phyloP scores from a whole-genome alignment of 2,888 invertebrate species.

The Agrotis ipsilon region DNA sequence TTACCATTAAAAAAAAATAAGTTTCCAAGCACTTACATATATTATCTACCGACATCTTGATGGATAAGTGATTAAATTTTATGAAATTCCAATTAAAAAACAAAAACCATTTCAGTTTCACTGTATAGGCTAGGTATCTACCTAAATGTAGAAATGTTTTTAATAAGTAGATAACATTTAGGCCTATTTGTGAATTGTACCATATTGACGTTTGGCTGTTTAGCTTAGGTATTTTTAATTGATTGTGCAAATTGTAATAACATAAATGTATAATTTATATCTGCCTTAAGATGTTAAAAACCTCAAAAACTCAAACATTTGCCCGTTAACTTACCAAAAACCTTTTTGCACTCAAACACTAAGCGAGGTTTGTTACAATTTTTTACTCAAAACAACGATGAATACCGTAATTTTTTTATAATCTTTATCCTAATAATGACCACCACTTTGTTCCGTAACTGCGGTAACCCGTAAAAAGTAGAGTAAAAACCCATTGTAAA shows the following conservation, averaged over 20 bases:
- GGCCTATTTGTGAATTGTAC: constrained; percentile 24
- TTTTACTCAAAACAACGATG: constrained; percentile 55
- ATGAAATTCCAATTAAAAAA: no score
- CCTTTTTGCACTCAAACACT: constrained; percentile 42
- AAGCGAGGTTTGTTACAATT: constrained; percentile 45
- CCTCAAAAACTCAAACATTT: neutral
- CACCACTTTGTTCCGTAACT: constrained; percentile 84
- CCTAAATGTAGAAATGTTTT: no score
- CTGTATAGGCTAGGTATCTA: no score
- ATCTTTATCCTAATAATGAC: constrained; percentile 72
- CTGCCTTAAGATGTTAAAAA: neutral
- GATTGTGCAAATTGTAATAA: no score
- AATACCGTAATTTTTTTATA: constrained; percentile 70
- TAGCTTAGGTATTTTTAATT: neutral
- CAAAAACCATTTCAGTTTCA: no score
- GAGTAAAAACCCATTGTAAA: constrained; percentile 85
- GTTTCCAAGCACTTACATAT: no score
- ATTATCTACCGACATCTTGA: no score
- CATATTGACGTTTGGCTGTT: neutral
- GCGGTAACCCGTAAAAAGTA: constrained; percentile 86
- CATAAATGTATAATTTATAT: neutral
- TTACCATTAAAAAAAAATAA: no score
- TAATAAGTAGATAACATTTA: neutral
- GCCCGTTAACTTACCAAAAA: neutral
- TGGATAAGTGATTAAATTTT: no score